Percentiles rank a stretch among this genome's conserved stretches.
Evolutionary conservation across 2,888 invertebrate species (phyloP).

Genomic region (Euplagia quadripunctaria): DNA sequence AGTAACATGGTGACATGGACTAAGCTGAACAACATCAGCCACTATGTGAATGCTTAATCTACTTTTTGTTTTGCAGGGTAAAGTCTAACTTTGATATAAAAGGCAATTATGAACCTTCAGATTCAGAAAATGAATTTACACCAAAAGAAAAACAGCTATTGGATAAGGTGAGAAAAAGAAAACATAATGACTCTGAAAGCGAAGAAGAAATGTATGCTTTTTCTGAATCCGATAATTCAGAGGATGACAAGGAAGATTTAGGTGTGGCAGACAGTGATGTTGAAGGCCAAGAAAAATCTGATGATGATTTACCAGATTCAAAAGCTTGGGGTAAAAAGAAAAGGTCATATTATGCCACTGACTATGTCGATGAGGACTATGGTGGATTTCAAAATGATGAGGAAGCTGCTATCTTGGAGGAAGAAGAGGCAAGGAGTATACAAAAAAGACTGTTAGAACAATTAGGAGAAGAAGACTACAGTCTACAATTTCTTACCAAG

Average conservation of each 20-base stretch:
- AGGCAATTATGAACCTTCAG: conserved; percentile 89
- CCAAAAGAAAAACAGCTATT: conserved; percentile 89
- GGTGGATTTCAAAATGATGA: conserved; percentile 90
- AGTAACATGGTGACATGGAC: too few species aligned
- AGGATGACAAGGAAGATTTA: conserved; percentile 79
- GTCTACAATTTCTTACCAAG: conserved; percentile 86
- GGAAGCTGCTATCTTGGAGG: conserved; percentile 92
- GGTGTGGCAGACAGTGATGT: conserved; percentile 91
- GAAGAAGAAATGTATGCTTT: conserved; percentile 90
- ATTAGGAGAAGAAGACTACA: conserved; percentile 93
- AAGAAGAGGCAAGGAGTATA: conserved; percentile 93
- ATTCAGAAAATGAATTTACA: conserved; percentile 92
- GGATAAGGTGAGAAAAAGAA: conserved; percentile 87
- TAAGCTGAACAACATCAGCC: not conserved
- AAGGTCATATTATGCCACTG: conserved; percentile 93
- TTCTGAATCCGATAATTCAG: conserved; percentile 81
- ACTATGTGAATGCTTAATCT: not conserved
- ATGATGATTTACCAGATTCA: conserved; percentile 91
- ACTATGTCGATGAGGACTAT: conserved; percentile 96
- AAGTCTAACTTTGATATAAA: conserved; percentile 76
- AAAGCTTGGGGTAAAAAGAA: conserved; percentile 96
- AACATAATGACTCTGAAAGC: conserved; percentile 85
- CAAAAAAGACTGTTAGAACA: conserved; percentile 92
- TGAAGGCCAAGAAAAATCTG: conserved; percentile 90
- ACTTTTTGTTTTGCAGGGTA: conserved; percentile 61